Percentiles rank a stretch among this genome's conserved stretches.
phyloP scores from a whole-genome alignment of 2,113 vertebrate genomes.

The Bombycilla garrulus region DNA sequence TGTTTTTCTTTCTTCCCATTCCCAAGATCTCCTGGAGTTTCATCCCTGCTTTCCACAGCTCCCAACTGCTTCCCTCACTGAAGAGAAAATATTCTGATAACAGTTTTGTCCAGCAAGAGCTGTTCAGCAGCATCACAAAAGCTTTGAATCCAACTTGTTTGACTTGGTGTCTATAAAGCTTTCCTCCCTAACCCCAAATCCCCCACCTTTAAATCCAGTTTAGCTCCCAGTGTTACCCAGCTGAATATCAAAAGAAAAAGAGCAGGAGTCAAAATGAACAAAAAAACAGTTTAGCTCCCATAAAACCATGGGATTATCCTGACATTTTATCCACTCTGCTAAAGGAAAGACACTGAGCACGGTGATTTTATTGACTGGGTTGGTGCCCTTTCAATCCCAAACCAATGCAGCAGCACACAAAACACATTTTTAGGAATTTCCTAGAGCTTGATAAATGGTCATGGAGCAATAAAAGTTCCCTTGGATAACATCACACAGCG shows the following conservation, averaged over 20 bases:
- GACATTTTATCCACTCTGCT: constrained; percentile 27
- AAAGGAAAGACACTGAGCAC: not conserved
- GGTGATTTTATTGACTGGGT: constrained; percentile 41
- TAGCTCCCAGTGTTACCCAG: not conserved
- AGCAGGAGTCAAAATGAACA: not conserved
- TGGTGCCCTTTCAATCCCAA: constrained; percentile 50
- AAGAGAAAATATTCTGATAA: not conserved
- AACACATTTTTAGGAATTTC: constrained; percentile 56
- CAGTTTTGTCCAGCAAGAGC: not conserved
- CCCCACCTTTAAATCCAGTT: not conserved
- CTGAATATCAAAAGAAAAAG: constrained; percentile 17
- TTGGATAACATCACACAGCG: constrained; percentile 12
- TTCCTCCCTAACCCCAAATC: not conserved
- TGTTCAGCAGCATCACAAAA: not conserved
- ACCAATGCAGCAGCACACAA: constrained; percentile 36
- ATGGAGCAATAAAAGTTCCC: constrained; percentile 50
- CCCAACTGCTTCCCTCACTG: not conserved
- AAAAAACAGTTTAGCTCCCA: constrained; percentile 1
- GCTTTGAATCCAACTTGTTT: not conserved
- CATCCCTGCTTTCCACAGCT: not conserved
- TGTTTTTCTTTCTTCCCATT: not conserved
- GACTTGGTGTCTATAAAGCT: not conserved
- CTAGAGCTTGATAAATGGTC: constrained; percentile 47
- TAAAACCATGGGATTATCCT: constrained; percentile 20
- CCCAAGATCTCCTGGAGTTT: not conserved